phyloP scores from a whole-genome alignment of 2,888 invertebrate genomes.

The Ophonus ardosiacus region DNA sequence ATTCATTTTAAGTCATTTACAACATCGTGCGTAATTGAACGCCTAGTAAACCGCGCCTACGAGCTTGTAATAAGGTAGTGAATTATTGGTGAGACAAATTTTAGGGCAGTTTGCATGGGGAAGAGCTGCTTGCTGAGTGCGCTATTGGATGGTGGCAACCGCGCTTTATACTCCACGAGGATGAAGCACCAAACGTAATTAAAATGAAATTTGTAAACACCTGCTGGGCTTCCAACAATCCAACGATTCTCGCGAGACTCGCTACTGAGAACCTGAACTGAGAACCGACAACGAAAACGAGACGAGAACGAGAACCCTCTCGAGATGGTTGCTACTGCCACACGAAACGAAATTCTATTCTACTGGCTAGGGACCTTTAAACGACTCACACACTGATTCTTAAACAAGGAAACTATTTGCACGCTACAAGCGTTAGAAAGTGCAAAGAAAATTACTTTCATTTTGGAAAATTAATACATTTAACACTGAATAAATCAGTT shows the following conservation, averaged over 20 bases:
- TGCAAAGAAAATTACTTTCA: too few relatives aligned
- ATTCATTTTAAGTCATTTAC: neutral
- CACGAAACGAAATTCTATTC: neutral
- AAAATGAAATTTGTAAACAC: constrained; percentile 51
- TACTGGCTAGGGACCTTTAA: neutral
- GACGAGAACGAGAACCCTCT: neutral
- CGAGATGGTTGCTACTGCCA: neutral
- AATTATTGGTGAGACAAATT: constrained; percentile 62
- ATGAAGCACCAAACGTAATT: constrained; percentile 44
- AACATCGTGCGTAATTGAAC: neutral
- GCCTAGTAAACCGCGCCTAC: neutral
- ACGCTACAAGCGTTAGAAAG: too few relatives aligned
- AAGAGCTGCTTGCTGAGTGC: constrained; percentile 3
- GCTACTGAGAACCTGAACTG: neutral
- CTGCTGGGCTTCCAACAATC: constrained; percentile 43
- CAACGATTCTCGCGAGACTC: neutral
- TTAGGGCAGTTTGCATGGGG: constrained; percentile 30
- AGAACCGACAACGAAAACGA: neutral
- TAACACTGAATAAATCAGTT: too few relatives aligned
- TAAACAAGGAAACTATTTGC: neutral
- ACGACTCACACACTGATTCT: neutral
- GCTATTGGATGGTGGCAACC: constrained; percentile 39
- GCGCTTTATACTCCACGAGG: constrained; percentile 32
- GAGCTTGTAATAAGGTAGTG: neutral
- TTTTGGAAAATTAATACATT: too few relatives aligned